Percentiles rank a stretch among this genome's conserved stretches.
These are phyloP conservation scores for Phorcus lineatus DNA, from an alignment of 2,888 invertebrate genomes.

Conservation along the genomic window DNA sequence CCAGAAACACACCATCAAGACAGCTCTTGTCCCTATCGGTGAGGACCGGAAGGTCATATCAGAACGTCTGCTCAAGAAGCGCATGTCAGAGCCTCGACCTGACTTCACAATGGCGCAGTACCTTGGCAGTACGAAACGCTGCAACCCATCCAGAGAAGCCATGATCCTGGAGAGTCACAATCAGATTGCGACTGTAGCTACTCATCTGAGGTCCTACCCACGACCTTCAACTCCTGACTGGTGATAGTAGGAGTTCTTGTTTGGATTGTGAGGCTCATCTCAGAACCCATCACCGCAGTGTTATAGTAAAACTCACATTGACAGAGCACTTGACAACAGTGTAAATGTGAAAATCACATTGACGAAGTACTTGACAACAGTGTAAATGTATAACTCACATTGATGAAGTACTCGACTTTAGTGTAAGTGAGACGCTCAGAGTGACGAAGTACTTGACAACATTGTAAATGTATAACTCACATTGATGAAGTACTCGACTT, in stretches of 20 bases:
- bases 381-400: too few relatives aligned
- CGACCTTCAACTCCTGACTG: background rate
- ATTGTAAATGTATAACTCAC: too few relatives aligned
- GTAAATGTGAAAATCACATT: too few relatives aligned
- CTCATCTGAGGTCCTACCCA: background rate
- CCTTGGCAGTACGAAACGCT: background rate
- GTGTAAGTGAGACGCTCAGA: too few relatives aligned
- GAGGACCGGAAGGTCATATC: constrained; percentile 53
- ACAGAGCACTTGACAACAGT: too few relatives aligned
- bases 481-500: too few relatives aligned
- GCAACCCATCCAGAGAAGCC: background rate
- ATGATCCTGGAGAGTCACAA: background rate
- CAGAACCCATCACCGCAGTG: too few relatives aligned
- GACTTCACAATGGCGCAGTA: constrained; percentile 16
- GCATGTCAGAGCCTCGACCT: constrained; percentile 9
- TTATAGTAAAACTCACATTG: too few relatives aligned
- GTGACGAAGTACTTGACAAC: too few relatives aligned
- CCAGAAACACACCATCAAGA: constrained; percentile 59
- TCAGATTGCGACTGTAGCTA: background rate
- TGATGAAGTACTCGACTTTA: too few relatives aligned
- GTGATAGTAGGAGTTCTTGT: background rate
- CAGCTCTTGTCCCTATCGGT: constrained; percentile 58
- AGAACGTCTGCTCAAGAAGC: constrained; percentile 43
- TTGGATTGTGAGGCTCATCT: too few relatives aligned
- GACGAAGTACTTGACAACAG: too few relatives aligned